Conservation (phyloP, 2,113 vertebrate species). For the Dolichallabes microphthalmus region DNA sequence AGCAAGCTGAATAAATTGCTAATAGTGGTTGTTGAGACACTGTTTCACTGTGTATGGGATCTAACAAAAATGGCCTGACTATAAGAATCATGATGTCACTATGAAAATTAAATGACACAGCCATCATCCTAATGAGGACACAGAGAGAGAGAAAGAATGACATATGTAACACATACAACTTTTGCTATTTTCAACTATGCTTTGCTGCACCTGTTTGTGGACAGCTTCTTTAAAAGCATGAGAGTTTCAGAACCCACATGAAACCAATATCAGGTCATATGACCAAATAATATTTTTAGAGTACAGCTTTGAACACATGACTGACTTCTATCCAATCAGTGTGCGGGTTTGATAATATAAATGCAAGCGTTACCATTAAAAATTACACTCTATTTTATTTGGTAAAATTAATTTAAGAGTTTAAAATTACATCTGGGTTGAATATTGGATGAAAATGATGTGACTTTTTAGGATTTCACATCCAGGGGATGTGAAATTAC, state of each 20-base stretch:
- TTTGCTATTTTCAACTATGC: background rate
- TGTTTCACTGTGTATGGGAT: background rate
- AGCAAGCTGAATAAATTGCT: background rate
- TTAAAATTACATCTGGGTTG: background rate
- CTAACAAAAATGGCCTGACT: background rate
- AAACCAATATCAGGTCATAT: background rate
- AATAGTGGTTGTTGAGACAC: too few species aligned
- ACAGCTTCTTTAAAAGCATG: constrained; percentile 20
- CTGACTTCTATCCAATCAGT: background rate
- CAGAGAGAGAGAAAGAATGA: background rate
- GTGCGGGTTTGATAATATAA: background rate
- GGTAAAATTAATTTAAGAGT: background rate
- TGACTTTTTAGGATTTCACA: background rate
- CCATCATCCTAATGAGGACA: background rate
- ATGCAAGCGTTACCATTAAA: background rate
- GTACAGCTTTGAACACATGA: background rate
- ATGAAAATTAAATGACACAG: background rate
- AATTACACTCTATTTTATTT: background rate
- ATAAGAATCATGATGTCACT: background rate
- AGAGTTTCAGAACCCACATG: background rate
- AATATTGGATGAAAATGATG: background rate
- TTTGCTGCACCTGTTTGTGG: constrained; percentile 13
- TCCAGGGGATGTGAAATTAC: constrained; percentile 1
- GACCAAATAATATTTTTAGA: background rate
- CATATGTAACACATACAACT: constrained; percentile 7